Evolutionary conservation across 2,888 invertebrate genomes (phyloP).

Genomic region (Alviniconcha strummeri): DNA sequence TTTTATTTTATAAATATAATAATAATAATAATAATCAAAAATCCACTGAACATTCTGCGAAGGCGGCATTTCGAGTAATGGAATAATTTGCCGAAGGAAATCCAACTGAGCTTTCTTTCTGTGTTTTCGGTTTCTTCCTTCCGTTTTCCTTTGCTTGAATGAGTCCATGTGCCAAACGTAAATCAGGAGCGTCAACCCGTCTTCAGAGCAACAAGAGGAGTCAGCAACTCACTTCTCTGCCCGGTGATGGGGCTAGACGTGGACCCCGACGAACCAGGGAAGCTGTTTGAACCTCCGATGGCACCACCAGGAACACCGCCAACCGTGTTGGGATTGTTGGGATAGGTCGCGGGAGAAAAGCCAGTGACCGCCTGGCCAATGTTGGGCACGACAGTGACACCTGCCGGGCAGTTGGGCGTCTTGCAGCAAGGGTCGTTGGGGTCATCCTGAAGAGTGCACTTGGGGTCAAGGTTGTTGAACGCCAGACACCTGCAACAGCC

Average conservation of each 20-base stretch:
- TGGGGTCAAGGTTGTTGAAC: slow-evolving; percentile 35
- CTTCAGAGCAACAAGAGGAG: no score
- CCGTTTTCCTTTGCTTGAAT: no score
- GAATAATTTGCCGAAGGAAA: no score
- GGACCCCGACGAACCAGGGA: neutral
- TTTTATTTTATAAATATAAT: no score
- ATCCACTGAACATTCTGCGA: no score
- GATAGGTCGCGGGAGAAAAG: slow-evolving; percentile 31
- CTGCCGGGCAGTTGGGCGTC: slow-evolving; percentile 35
- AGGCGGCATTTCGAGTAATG: no score
- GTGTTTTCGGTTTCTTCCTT: no score
- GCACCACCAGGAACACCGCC: slow-evolving; percentile 16
- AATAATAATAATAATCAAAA: no score
- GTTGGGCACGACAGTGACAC: slow-evolving; percentile 31
- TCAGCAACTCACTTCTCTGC: neutral
- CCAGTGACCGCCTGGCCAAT: slow-evolving; percentile 30
- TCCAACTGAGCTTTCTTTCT: no score
- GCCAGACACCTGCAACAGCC: slow-evolving; percentile 26
- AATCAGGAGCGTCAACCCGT: no score
- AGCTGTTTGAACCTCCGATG: neutral
- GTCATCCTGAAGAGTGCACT: slow-evolving; percentile 37
- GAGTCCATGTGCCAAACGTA: no score
- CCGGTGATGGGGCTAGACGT: neutral
- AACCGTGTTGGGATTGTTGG: neutral
- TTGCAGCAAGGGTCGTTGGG: slow-evolving; percentile 43